Base-by-base conservation (phyloP, 2,797 vertebrate genomes). In the Syngnathus rostellatus region DNA sequence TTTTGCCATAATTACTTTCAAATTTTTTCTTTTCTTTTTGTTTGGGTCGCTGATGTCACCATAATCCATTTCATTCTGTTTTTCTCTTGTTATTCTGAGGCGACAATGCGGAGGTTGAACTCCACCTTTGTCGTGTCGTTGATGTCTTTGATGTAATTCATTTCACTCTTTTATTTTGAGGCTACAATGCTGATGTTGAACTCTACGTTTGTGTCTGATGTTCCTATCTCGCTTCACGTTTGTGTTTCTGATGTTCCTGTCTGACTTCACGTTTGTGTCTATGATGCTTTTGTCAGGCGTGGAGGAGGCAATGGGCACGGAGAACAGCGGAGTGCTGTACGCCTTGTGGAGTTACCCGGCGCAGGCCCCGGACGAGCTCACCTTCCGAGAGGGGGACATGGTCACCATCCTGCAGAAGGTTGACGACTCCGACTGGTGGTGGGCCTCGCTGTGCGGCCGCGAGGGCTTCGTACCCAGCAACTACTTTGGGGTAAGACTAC, bases 401-500 rank as follows among this genome's bases (percentile, higher is more conserved):
- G 89, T 98, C 62, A 98, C 94, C 0, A 94, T 98, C 73, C 92
- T 98, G 66, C 87, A 93, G 72, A 92, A 92, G 54, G 88, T 90
- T 0, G 92, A 94, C 6, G 93, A 91, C 10, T 86, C 86, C 0
- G 88, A 91, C 69, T 98, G 95, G 95, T 97, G 95, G 94, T 95
- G 92, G 94, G 94, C 94, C 0, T 86, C 92, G 0, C 92, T 96
- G 50, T 94, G 89, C 0, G 95, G 95, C 68, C 87, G 91, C 45
- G 94, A 98, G 84, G 95, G 95, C 19, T 92, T 94, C 0, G 91
- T 96, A n/a, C 94, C 95, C 4, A 90, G 88, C n/a, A 97, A 95
- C 90, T 94, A 94, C 71, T 96, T 97, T 25, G 95, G 95, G 91
- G 95, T 96, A 82, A 92, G 90, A 31, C 10, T 14, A 31, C 31